A percentile compares a stretch with the other conserved stretches of the same genome.
Evolutionary conservation across 2,113 vertebrate genomes (phyloP).

Genomic region (Plecturocebus donacophilus): DNA sequence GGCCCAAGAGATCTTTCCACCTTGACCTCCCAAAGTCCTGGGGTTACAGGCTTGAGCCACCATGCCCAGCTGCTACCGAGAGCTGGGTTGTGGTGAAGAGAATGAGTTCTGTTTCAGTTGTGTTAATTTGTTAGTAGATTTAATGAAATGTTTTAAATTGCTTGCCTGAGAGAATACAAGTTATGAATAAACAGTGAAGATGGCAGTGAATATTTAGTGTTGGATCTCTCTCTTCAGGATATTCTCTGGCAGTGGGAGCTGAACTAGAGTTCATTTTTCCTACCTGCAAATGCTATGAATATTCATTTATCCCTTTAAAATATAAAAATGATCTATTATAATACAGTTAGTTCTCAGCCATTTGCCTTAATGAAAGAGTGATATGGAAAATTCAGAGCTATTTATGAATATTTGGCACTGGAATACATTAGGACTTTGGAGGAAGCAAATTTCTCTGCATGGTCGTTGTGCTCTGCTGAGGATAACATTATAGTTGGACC

Average conservation of each 20-base stretch:
- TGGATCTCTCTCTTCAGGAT: background rate
- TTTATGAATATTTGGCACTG: background rate
- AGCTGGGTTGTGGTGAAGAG: background rate
- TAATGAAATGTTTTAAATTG: background rate
- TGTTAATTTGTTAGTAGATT: background rate
- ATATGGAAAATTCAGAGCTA: background rate
- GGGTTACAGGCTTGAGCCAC: too few relatives aligned
- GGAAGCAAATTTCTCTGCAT: background rate
- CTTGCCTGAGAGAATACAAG: conserved; percentile 18
- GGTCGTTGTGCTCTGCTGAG: background rate
- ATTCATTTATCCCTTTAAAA: conserved; percentile 5
- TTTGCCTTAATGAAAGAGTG: conserved; percentile 44
- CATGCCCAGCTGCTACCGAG: too few relatives aligned
- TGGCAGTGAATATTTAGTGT: background rate
- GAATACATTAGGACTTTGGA: background rate
- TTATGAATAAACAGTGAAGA: background rate
- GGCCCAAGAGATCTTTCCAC: too few relatives aligned
- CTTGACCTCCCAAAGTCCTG: too few relatives aligned
- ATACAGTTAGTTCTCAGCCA: background rate
- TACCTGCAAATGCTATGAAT: background rate
- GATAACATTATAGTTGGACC: background rate
- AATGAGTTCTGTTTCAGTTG: background rate
- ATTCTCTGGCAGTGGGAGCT: background rate
- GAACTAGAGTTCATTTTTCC: background rate
- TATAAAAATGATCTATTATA: conserved; percentile 1